Base-by-base conservation (phyloP, 1,140 invertebrate genomes). In the Drosophila subobscura region DNA sequence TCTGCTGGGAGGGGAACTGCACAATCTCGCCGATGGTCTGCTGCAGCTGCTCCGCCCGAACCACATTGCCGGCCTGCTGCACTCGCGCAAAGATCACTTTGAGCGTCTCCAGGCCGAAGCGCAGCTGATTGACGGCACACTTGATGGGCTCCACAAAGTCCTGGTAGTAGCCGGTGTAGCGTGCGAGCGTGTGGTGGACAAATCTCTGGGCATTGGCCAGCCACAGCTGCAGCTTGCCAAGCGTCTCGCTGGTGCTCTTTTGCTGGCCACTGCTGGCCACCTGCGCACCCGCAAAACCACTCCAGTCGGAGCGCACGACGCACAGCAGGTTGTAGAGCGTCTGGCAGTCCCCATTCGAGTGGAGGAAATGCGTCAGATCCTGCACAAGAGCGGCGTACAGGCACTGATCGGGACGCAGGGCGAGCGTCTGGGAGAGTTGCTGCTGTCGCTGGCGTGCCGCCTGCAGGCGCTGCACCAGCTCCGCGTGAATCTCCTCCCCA, bases 331-430 rank as follows among this genome's bases (percentile, higher is more conserved):
- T 75, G 6, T 65, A 37, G 0, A 91, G 41, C 0, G 67, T 6
- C 10, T 50, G 45, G 5, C 85, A 89, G 10, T 90, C 63, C 20
- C 90, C 84, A 42, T 91, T 91, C 3, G 83, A 89, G 10, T 70
- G 71, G 7, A 92, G 46, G 40, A 86, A 92, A 22, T 91, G 89
- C 1, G 51, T 73, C 0, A 92, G 58, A 61, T 92, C 85, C 52
- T 90, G 80, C 0, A 91, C 90, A 0, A 96, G 61, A 5, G 78
- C 74, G 3, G 90, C 79, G 64, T 95, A 96, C 1, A 92, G 52
- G 37, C 93, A 91, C n/a, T 92, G 90, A 5, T 92, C 72, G 3
- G 95, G 93, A 47, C 95, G 92, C 20, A 93, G 77, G 3, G 95
- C 94, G 40, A 93, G 76, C 66, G 91, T 91, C 65, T 93, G 90